Base-by-base conservation (phyloP, 2,888 invertebrate species). In the Doris montereyensis region DNA sequence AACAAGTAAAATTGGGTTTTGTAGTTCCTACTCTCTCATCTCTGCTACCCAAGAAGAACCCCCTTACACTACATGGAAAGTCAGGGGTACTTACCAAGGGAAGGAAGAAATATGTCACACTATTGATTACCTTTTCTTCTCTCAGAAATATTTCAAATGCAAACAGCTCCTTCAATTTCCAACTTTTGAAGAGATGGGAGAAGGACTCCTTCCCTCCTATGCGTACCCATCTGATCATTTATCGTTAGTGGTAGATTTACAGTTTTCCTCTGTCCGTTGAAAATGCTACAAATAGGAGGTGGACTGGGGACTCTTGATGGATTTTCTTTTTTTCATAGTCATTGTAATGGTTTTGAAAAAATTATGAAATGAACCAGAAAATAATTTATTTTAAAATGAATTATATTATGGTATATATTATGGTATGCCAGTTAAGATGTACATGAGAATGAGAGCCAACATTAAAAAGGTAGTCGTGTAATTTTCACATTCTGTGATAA, bases 201-300 rank as follows among this genome's bases (percentile, higher is more conserved):
- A 93, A 75, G 92, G 93, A 84, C 92, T 95, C 70, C 93, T 95
- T 30, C 95, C 95, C 1, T 94, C 94, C 76, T 92, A 93, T 83
- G 91, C 92, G 75, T 95, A 95, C 91, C 95, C 95, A 0, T 95
- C 95, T 0, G 95, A 95, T 92, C 95, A 95, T 88, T 94, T 95
- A 86, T 95, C 95, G 0, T 92, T 95, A 81, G 94, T 88, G 1
- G 86, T 85, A 83, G 89, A 90, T 77, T 83, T 89, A 76, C 75
- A 83, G 28, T 74, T 82, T 8, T n/a, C n/a, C n/a, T n/a, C n/a
- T n/a, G n/a, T n/a, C n/a, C n/a, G n/a, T n/a, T n/a, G n/a, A n/a
- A n/a, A n/a, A n/a, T n/a, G n/a, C n/a, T n/a, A n/a, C n/a, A n/a
- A n/a, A n/a, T n/a, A n/a, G n/a, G n/a, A n/a, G n/a, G n/a, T n/a